Base-by-base conservation (phyloP, 2,888 invertebrate species). In the Adela reaumurella region DNA sequence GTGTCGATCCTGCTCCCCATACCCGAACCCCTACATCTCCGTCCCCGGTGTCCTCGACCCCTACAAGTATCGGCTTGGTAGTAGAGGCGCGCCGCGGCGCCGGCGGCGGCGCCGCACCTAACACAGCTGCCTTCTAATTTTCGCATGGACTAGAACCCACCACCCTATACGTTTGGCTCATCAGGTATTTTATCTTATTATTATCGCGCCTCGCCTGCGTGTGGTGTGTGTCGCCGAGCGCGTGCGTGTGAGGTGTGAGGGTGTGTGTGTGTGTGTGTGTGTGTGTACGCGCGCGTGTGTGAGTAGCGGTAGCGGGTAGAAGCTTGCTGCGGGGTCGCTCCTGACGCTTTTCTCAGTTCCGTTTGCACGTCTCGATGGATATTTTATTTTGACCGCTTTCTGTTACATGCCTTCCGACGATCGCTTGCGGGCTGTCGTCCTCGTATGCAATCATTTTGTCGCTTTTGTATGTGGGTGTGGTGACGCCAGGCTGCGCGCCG, bases 401-500 rank as follows among this genome's bases (percentile, higher is more conserved):
- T 79, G 70, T 80, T 80, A 71, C 80, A 80, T 80, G 80, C 79
- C 73, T 77, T 74, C 79, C 77, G 68, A 77, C 74, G 76, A 74
- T 68, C 70, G 76, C 76, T 76, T 76, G 74, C 43, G 35, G 76
- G 74, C 73, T 70, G 74, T 72, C 73, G 72, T 69, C 69, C 65
- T 67, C 70, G 69, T 70, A 48, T 72, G 63, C 73, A 68, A 66
- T 49, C 71, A 63, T 73, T 74, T 72, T 74, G 69, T 74, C 70
- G 74, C 74, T 76, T 74, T 74, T 70, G 35, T 74, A 69, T 76
- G 69, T 72, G 65, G 70, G 68, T 47, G 47, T 28, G 18, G 19
- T 66, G 71, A 49, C 52, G 54, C 54, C 56, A 55, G 77, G 76
- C 77, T 82, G 88, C 84, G 85, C 89, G 83, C 89, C 91, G 74